These are phyloP conservation scores for Fragum whitleyi DNA, from an alignment of 2,888 invertebrate genomes.

Conservation along the genomic window DNA sequence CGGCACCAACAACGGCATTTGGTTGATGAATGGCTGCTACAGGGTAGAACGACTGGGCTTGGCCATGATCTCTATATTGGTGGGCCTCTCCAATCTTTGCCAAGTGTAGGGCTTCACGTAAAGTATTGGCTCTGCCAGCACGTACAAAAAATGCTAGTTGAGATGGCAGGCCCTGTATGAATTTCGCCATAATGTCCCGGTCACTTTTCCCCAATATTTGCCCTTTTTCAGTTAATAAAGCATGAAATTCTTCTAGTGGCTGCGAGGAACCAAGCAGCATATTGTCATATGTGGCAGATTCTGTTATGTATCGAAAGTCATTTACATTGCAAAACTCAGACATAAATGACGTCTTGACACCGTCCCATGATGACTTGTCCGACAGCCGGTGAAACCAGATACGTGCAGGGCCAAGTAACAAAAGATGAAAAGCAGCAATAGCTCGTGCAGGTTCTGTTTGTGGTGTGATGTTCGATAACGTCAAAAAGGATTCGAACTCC, in stretches of 20 bases:
- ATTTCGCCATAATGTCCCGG: no score
- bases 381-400: neutral
- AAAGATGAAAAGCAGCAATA: neutral
- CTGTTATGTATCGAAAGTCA: neutral
- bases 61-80: no score
- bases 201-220: conserved; percentile 25
- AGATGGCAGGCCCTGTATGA: no score
- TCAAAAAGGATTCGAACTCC: conserved; percentile 1
- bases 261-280: neutral
- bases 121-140: no score
- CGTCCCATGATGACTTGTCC: neutral
- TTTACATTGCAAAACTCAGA: conserved; percentile 6
- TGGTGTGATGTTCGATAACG: neutral
- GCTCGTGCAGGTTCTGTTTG: neutral
- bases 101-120: no score
- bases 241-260: conserved; percentile 34
- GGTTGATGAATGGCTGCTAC: no score
- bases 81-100: no score
- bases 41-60: no score
- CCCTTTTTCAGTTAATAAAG: conserved; percentile 21
- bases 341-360: neutral
- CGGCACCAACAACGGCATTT: no score
- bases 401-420: neutral
- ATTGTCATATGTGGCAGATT: conserved; percentile 26
- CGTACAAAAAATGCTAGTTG: no score